Percentiles rank a stretch among this genome's conserved stretches.
Conservation (phyloP, 2,888 invertebrate species). For the Nineta flava region DNA sequence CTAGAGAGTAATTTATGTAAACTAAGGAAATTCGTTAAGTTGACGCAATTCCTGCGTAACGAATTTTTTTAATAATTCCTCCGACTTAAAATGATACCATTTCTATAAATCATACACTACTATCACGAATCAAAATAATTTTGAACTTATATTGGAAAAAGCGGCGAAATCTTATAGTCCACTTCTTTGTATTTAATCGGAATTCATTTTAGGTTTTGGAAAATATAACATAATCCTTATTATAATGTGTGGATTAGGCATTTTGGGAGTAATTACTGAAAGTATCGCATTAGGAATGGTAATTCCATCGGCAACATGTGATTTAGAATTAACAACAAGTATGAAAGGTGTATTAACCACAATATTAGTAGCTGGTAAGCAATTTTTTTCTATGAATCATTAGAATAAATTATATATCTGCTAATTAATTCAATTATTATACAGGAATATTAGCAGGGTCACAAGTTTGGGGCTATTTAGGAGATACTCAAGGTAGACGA, state of each 20-base stretch:
- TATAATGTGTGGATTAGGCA: slow-evolving; percentile 31
- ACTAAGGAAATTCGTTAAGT: too few species aligned
- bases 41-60: too few species aligned
- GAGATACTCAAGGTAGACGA: slow-evolving; percentile 35
- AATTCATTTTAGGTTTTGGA: slow-evolving; percentile 6
- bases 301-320: slow-evolving; percentile 50
- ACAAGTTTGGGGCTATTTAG: slow-evolving; percentile 40
- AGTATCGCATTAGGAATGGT: slow-evolving; percentile 47
- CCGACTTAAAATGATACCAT: too few species aligned
- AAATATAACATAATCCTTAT: neutral
- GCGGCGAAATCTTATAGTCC: too few species aligned
- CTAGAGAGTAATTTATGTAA: too few species aligned
- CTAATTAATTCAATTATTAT: neutral
- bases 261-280: slow-evolving; percentile 53
- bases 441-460: slow-evolving; percentile 37
- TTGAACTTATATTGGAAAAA: too few species aligned
- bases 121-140: too few species aligned
- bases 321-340: slow-evolving; percentile 39
- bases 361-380: slow-evolving; percentile 45
- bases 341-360: slow-evolving; percentile 48
- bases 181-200: too few species aligned
- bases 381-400: too few species aligned
- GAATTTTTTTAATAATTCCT: too few species aligned
- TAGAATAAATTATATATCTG: too few species aligned
- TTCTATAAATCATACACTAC: too few species aligned